Conservation (phyloP, 2,888 invertebrate genomes). For the Erebia epiphron region DNA sequence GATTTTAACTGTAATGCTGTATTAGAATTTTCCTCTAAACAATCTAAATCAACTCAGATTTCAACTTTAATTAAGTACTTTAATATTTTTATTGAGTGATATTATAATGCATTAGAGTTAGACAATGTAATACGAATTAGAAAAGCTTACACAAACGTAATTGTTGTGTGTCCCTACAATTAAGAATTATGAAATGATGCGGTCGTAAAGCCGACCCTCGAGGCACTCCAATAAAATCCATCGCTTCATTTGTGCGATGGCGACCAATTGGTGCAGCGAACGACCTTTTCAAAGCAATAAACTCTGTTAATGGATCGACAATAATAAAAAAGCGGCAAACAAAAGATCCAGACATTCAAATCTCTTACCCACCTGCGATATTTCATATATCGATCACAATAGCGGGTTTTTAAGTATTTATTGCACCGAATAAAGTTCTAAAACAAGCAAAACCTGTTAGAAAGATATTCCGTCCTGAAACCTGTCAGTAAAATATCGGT, state of each 20-base stretch:
- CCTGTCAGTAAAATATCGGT: background rate
- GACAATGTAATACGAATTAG: background rate
- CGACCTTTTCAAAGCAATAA: constrained; percentile 63
- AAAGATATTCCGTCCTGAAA: too few relatives aligned
- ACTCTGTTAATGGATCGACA: constrained; percentile 71
- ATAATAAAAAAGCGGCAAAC: constrained; percentile 65
- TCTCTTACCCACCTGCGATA: constrained; percentile 53
- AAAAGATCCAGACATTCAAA: constrained; percentile 63
- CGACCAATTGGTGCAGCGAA: constrained; percentile 69
- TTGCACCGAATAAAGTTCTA: constrained; percentile 39
- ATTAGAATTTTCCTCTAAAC: background rate
- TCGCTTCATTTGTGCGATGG: constrained; percentile 60
- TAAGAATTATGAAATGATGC: constrained; percentile 55
- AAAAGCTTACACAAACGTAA: constrained; percentile 48
- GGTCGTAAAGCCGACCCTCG: constrained; percentile 57
- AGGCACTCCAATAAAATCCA: constrained; percentile 59
- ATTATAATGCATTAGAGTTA: background rate
- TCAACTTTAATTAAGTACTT: background rate
- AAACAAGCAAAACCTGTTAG: constrained; percentile 25
- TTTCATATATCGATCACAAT: constrained; percentile 56
- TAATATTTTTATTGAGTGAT: background rate
- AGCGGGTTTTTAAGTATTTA: constrained; percentile 48
- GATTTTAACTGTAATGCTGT: background rate
- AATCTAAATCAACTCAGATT: background rate
- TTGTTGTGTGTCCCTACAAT: constrained; percentile 52